phyloP scores from a whole-genome alignment of 2,888 invertebrate genomes.

The Hecatera dysodea region DNA sequence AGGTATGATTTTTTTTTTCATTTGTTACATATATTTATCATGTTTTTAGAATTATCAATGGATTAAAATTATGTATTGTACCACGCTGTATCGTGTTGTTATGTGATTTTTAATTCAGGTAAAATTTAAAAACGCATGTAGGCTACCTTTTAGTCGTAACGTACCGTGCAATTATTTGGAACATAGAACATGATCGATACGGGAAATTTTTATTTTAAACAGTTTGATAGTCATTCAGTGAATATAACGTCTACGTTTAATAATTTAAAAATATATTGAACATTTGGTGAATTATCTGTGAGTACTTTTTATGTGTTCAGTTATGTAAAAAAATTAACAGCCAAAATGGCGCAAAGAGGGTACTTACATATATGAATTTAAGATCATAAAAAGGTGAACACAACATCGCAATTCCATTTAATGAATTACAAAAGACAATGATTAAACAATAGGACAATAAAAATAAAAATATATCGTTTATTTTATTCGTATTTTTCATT shows the following conservation, averaged over 20 bases:
- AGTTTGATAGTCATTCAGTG: not conserved
- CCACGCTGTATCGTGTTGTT: conserved; percentile 30
- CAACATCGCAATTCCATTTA: not conserved
- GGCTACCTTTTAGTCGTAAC: conserved; percentile 3
- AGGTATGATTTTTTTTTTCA: conserved; percentile 51
- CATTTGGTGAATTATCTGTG: not conserved
- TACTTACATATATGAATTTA: conserved; percentile 1
- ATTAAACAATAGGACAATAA: not conserved
- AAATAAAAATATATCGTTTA: not conserved
- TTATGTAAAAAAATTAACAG: not conserved
- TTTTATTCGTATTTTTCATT: not conserved
- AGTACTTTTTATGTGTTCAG: not conserved
- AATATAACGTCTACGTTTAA: not conserved
- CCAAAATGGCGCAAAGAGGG: not conserved
- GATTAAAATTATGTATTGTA: conserved; percentile 17
- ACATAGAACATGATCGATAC: conserved; percentile 7
- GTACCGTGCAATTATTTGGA: conserved; percentile 12
- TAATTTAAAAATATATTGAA: not conserved
- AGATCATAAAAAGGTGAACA: not conserved
- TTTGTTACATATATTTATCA: not conserved
- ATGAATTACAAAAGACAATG: not conserved
- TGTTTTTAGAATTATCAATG: conserved; percentile 12
- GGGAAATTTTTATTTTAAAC: conserved; percentile 2
- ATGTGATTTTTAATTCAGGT: conserved; percentile 23
- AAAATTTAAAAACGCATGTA: conserved; percentile 5